Conservation (phyloP, 1,140 invertebrate species). For the Piezodorus guildinii region DNA sequence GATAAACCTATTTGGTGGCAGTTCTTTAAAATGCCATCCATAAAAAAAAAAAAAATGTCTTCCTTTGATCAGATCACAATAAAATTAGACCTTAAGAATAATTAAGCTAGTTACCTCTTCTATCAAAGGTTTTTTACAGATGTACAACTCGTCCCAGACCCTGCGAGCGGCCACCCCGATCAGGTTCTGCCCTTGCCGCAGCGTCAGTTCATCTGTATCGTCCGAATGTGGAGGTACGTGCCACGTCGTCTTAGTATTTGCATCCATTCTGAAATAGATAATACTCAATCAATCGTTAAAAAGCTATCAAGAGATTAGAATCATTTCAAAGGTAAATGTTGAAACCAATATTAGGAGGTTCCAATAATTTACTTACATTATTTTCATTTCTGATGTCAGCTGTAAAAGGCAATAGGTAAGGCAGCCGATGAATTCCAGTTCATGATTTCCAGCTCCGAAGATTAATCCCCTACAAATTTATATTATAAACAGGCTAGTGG, state of each 20-base stretch:
- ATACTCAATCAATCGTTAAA: too few species aligned
- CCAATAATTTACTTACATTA: slow-evolving; percentile 49
- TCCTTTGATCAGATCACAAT: too few species aligned
- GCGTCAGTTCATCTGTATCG: slow-evolving; percentile 60
- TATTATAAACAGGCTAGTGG: too few species aligned
- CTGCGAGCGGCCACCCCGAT: slow-evolving; percentile 80
- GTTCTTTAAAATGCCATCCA: too few species aligned
- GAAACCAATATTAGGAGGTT: too few species aligned
- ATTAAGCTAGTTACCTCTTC: slow-evolving; percentile 45
- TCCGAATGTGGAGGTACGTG: slow-evolving; percentile 71
- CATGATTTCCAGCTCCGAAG: slow-evolving; percentile 88
- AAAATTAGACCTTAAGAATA: too few species aligned
- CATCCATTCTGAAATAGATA: slow-evolving; percentile 43
- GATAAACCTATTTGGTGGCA: too few species aligned
- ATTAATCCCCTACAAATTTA: slow-evolving; percentile 53
- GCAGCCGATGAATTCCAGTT: slow-evolving; percentile 90
- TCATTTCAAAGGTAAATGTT: too few species aligned
- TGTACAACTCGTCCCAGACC: slow-evolving; percentile 95
- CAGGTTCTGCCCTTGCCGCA: slow-evolving; percentile 69
- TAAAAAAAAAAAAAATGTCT: too few species aligned
- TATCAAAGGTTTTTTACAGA: slow-evolving; percentile 89
- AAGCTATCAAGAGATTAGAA: too few species aligned
- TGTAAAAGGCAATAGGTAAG: slow-evolving; percentile 91
- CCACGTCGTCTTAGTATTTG: slow-evolving; percentile 72
- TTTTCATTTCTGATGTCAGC: slow-evolving; percentile 80